Percentiles rank a stretch among this genome's conserved stretches.
phyloP scores from a whole-genome alignment of 2,113 vertebrate species.

The Passer montanus region DNA sequence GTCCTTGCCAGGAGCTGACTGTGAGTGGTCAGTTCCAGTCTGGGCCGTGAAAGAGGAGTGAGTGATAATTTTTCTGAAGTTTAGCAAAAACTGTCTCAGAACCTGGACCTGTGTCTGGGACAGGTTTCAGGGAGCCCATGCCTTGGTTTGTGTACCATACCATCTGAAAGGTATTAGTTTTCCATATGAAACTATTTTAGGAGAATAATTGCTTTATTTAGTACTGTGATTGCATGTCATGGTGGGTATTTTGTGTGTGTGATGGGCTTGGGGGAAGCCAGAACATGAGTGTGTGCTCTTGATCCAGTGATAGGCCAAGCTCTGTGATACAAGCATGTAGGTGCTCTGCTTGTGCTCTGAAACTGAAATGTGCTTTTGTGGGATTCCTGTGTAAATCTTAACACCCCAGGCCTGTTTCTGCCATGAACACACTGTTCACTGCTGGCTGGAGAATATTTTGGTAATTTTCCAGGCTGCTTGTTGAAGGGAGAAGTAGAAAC shows the following conservation, averaged over 20 bases:
- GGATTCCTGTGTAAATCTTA: neutral
- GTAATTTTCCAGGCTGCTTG: neutral
- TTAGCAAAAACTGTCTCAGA: neutral
- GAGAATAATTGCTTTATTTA: neutral
- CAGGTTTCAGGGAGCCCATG: neutral
- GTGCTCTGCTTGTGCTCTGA: neutral
- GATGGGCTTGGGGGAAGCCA: neutral
- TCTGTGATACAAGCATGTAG: rapidly evolving
- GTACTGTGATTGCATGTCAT: rapidly evolving
- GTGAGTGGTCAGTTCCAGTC: neutral
- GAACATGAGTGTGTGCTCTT: rapidly evolving
- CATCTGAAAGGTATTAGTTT: neutral
- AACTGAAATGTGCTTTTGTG: neutral
- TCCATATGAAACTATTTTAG: neutral
- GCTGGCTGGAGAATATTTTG: neutral
- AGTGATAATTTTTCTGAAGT: neutral
- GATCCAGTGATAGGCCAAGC: too few species aligned
- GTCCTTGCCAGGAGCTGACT: neutral
- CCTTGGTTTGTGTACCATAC: neutral
- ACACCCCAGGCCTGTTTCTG: neutral
- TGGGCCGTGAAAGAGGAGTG: neutral
- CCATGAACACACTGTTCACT: neutral
- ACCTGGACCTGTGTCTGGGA: neutral
- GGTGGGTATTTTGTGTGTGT: rapidly evolving
- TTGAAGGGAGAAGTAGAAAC: neutral